Base-by-base conservation (phyloP, 1,140 invertebrate species). In the Caenorhabditis latens region DNA sequence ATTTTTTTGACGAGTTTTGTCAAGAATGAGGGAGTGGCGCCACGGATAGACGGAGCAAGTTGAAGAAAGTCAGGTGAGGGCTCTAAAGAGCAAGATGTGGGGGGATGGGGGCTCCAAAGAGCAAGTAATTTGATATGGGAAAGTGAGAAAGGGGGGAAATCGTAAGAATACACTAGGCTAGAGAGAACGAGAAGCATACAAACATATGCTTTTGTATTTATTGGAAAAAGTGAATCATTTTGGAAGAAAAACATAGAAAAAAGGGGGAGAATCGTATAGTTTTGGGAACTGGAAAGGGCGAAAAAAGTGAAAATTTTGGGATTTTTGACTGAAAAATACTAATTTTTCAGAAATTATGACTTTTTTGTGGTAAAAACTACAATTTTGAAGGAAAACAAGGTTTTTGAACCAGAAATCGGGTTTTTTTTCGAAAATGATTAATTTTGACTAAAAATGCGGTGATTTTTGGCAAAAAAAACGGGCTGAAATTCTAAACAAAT, bases 21-120 rank as follows among this genome's bases (percentile, higher is more conserved):
- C 53, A n/a, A 79, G 71, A 53, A 7, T 53, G 46, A 50, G 71
- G 24, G 46, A 79, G 71, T 79, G 71, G 71, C 46, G 46, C 71
- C 46, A 79, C 19, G n/a, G 43, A 50, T 14, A 79, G 46, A 50
- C 71, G 46, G 24, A 79, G 71, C 9, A 32, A 24, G 71, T 16
- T 40, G 46, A 71, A 79, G 71, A 32, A 79, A 79, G 71, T 79
- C 71, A 79, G 71, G 71, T 79, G 71, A 79, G 71, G 32, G 32
- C 32, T 32, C 32, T 2, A 32, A 32, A 32, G 32, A 32, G 32
- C 32, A 32, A 32, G 32, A 79, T 79, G 71, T 63, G 61, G n/a
- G 21, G 24, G 32, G 42, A 46, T 24, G 53, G 24, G 14, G 67
- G 46, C 53, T 46, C 24, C 13, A 50, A 32, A 79, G 71, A 67